phyloP scores from a whole-genome alignment of 2,797 vertebrate genomes.

The Sebastes oblongus region DNA sequence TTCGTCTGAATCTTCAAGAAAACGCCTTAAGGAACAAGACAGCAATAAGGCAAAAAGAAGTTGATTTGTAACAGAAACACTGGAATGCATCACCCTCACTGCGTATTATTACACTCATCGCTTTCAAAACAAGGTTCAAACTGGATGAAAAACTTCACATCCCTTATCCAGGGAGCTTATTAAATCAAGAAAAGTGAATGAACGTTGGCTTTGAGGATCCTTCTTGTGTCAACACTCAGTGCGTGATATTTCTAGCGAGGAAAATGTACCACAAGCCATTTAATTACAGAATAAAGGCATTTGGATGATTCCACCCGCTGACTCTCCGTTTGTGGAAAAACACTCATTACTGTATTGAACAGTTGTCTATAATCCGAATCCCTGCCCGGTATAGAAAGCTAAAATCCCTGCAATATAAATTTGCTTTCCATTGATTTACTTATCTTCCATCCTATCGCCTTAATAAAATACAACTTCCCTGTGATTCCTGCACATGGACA shows the following conservation, averaged over 20 bases:
- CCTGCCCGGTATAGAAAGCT: neutral
- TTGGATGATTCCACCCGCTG: neutral
- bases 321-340: neutral
- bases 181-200: neutral
- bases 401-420: neutral
- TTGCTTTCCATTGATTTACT: slow-evolving; percentile 8
- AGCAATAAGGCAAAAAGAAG: neutral
- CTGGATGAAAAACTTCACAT: neutral
- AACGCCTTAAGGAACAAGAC: too few species aligned
- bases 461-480: neutral
- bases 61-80: neutral
- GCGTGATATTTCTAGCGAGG: neutral
- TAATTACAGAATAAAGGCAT: neutral
- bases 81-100: neutral
- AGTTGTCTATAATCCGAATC: neutral
- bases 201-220: neutral
- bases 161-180: neutral
- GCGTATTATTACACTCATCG: neutral
- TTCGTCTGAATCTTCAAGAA: neutral
- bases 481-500: neutral
- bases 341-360: neutral
- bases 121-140: neutral
- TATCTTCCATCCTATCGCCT: slow-evolving; percentile 4
- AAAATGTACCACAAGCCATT: neutral
- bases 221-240: neutral